Base-by-base conservation (phyloP, 2,797 vertebrate genomes). In the Coluber constrictor region DNA sequence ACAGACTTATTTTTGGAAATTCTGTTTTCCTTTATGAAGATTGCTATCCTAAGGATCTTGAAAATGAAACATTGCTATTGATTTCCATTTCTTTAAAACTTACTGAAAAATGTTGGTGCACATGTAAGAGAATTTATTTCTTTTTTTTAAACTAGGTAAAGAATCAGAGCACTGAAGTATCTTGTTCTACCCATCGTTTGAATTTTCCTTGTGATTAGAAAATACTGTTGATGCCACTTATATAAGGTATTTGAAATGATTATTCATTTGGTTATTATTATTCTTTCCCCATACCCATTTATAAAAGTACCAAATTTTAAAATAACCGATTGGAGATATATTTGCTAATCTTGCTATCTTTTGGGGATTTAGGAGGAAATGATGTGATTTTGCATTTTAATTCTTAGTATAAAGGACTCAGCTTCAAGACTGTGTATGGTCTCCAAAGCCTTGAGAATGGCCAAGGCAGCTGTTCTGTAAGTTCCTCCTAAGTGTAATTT, bases 231-330 rank as follows among this genome's bases (percentile, higher is more conserved):
- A 95, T 95, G 93, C 90, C 92, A 60, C 25, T 94, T 95, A 60
- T 96, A 95, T 96, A 97, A 98, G 96, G 97, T 98, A 97, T 94
- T 92, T 94, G 63, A 92, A 95, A 74, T 11, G 86, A 94, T 61
- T 6, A 7, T 3, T 90, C 2, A 92, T 74, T n/a, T 70, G 61
- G 94, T 37, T 37, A 37, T 37, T 37, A 37, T 37, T 37, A 37
- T 37, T 37, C 37, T 37, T 37, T 37, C 3, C 27, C 51, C 1
- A 0, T 86, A 12, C 1, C 92, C 95, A 92, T 61, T 0, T n/a
- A 57, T 11, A 91, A 56, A 93, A 92, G 74, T 86, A 92, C 54
- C 16, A 0, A 18, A 92, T 93, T 90, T 90, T 90, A 92, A 90
- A 3, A 56, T 92, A 86, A 27, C 89, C 91, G 60, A 94, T 79